These are phyloP conservation scores for Rhincodon typus DNA, from an alignment of 2,797 vertebrate genomes.

Conservation along the genomic window DNA sequence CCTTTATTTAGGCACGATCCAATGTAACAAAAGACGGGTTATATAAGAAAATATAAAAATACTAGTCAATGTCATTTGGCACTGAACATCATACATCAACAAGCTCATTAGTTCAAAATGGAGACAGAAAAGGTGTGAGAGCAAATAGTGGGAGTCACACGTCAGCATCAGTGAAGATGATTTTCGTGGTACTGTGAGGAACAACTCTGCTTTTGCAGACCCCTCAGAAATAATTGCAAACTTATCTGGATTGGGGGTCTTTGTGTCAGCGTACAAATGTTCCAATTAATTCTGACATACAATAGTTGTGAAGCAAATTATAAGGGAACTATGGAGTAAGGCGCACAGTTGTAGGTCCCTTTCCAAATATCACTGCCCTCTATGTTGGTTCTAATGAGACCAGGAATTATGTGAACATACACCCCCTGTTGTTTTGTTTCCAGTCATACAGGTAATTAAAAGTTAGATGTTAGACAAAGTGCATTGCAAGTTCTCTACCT, in stretches of 20 bases:
- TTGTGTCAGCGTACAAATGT: not conserved
- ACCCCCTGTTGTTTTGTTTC: not conserved
- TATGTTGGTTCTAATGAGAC: not conserved
- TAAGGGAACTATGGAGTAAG: not conserved
- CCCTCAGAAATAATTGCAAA: not conserved
- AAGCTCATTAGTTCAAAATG: not conserved
- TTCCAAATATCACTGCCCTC: not conserved
- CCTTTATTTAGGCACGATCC: too few relatives aligned
- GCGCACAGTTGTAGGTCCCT: not conserved
- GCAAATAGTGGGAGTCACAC: not conserved
- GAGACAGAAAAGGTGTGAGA: too few relatives aligned
- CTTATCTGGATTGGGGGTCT: not conserved
- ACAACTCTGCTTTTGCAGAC: not conserved
- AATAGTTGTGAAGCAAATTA: not conserved
- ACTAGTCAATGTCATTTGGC: not conserved
- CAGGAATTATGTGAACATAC: not conserved
- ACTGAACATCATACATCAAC: not conserved
- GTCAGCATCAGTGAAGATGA: not conserved
- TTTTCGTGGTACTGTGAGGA: not conserved
- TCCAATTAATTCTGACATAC: not conserved
- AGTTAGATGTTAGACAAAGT: not conserved
- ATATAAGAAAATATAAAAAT: not conserved
- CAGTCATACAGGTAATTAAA: not conserved
- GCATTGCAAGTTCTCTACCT: not conserved
- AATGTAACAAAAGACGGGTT: not conserved